A percentile compares a stretch with the other conserved stretches of the same genome.
These are phyloP conservation scores for Orchesellides sinensis DNA, from an alignment of 2,888 invertebrate species.

Conservation along the genomic window DNA sequence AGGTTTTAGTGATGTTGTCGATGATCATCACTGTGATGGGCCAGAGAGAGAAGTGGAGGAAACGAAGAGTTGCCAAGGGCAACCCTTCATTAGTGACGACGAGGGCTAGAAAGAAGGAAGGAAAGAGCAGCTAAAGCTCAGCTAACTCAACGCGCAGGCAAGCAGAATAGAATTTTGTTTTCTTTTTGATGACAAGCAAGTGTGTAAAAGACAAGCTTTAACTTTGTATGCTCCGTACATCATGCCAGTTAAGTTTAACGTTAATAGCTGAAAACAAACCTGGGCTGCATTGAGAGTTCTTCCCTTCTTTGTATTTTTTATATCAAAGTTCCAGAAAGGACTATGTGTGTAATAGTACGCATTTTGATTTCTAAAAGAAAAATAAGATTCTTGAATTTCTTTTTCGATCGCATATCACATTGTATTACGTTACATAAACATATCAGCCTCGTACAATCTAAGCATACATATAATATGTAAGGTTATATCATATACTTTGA, in stretches of 20 bases:
- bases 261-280: too few species aligned
- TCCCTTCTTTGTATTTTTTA: too few species aligned
- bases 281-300: background rate
- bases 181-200: constrained; percentile 55
- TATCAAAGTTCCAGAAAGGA: too few species aligned
- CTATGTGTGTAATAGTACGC: background rate
- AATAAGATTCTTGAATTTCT: background rate
- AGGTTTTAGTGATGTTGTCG: constrained; percentile 38
- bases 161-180: constrained; percentile 60
- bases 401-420: background rate
- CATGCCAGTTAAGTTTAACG: too few species aligned
- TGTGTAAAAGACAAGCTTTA: constrained; percentile 2
- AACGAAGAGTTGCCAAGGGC: constrained; percentile 74
- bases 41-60: constrained; percentile 47
- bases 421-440: background rate
- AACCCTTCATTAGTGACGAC: constrained; percentile 74
- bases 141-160: too few species aligned
- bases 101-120: constrained; percentile 53
- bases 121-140: constrained; percentile 56
- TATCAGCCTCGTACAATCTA: too few species aligned
- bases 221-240: too few species aligned
- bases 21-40: constrained; percentile 38
- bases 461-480: too few species aligned
- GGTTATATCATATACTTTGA: too few species aligned
- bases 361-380: background rate